Evolutionary conservation across 2,113 vertebrate genomes (phyloP).

Genomic region (Perca fluviatilis): DNA sequence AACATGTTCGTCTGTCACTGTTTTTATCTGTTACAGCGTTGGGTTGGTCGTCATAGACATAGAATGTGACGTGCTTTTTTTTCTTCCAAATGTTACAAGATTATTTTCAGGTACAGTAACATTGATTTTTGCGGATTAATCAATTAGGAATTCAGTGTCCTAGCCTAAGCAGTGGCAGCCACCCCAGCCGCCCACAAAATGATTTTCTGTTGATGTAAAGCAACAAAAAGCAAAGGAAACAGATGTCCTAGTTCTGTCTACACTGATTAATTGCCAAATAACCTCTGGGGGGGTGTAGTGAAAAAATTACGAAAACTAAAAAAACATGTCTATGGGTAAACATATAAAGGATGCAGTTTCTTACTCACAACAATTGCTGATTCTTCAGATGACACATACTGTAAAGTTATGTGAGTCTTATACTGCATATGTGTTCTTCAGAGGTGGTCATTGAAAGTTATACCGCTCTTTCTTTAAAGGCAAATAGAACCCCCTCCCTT

Average conservation of each 20-base stretch:
- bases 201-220: constrained; percentile 27
- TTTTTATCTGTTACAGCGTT: not conserved
- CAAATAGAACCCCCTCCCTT: not conserved
- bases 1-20: not conserved
- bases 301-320: not conserved
- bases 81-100: constrained; percentile 18
- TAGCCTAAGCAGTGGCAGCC: not conserved
- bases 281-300: not conserved
- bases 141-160: constrained; percentile 2
- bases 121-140: constrained; percentile 19
- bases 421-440: not conserved
- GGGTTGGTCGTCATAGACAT: not conserved
- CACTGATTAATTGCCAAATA: constrained; percentile 6
- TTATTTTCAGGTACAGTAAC: constrained; percentile 14
- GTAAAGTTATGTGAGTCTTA: not conserved
- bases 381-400: not conserved
- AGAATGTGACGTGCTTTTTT: not conserved
- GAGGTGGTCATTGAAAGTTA: not conserved
- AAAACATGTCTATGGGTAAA: not conserved
- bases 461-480: not conserved
- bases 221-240: constrained; percentile 17
- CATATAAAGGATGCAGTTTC: not conserved
- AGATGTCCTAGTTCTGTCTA: constrained; percentile 15
- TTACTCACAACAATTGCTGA: not conserved
- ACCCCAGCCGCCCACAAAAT: not conserved